A percentile compares a stretch with the other conserved stretches of the same genome.
phyloP scores from a whole-genome alignment of 2,113 vertebrate genomes.

The Junco hyemalis region DNA sequence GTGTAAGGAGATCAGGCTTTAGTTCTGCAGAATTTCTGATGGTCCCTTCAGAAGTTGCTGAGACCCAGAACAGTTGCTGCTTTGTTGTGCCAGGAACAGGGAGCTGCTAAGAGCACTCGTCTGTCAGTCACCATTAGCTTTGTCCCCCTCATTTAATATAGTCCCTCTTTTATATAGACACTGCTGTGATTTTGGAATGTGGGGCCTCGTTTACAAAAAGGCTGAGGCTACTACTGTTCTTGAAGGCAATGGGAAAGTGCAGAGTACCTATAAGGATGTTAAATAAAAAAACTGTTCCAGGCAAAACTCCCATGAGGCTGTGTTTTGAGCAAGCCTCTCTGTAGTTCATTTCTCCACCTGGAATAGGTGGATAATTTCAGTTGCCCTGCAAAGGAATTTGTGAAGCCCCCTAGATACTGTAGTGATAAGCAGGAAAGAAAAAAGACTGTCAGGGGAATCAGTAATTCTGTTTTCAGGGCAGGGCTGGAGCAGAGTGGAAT shows the following conservation, averaged over 20 bases:
- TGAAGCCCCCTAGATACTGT: not conserved
- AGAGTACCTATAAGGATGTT: not conserved
- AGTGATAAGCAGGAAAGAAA: not conserved
- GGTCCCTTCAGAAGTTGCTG: not conserved
- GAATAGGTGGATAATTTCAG: not conserved
- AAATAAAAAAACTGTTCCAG: not conserved
- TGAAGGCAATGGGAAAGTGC: not conserved
- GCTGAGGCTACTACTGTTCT: not conserved
- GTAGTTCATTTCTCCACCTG: not conserved
- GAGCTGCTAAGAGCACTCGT: not conserved
- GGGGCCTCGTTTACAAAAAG: not conserved
- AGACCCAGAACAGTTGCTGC: not conserved
- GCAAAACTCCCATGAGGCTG: not conserved
- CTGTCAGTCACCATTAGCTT: slow-evolving; percentile 2
- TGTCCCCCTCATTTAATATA: not conserved
- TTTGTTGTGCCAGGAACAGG: not conserved
- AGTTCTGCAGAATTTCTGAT: not conserved
- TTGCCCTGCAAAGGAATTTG: not conserved
- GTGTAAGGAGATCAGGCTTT: not conserved
- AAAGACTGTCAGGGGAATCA: not conserved
- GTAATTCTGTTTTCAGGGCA: slow-evolving; percentile 1
- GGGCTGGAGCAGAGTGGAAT: not conserved
- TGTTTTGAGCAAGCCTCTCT: not conserved
- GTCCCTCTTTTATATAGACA: not conserved
- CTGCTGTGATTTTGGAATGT: not conserved